Base-by-base conservation (phyloP, 2,797 vertebrate species). In the Molothrus aeneus region DNA sequence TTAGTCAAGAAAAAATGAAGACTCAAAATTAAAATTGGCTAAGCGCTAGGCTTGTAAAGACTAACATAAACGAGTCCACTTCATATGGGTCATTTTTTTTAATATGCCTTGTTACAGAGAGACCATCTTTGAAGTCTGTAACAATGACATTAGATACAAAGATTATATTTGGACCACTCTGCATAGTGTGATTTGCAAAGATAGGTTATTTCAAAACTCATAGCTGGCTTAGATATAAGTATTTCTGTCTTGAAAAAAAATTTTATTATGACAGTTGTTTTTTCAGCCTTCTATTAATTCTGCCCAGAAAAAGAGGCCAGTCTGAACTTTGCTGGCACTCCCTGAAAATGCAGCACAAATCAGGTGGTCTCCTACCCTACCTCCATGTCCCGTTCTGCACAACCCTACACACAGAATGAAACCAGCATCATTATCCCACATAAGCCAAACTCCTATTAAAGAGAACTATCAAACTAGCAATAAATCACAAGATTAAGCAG, bases 101-200 rank as follows among this genome's bases (percentile, higher is more conserved):
- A 47, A 57, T 40, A 45, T 24, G n/a, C 19, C 18, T 9, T 59
- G 18, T 66, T 81, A 88, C 63, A 83, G 54, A 82, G 29, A 73
- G 8, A 89, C 21, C 6, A 29, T 40, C 50, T 85, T 64, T 80
- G 64, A 87, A 47, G 34, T 45, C 47, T 80, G 19, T 68, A 71
- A 66, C 45, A 80, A 63, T 34, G 65, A 82, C 60, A 86, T 74
- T 89, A 57, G 43, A 63, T 61, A 86, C 9, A 94, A 95, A 86
- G 80, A 90, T 63, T 66, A 25, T 66, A 91, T 89, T 91, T 94
- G 86, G 86, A 87, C 54, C 71, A 43, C 19, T 82, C 47, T 57
- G 25, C 34, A 47, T 3, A 50, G 64, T 2, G 48, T 70, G 45
- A 85, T 82, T 92, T 87, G 72, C 80, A 92, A 84, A 84, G 57